Conservation (phyloP, 2,113 vertebrate genomes). For the Salvelinus sp. region DNA sequence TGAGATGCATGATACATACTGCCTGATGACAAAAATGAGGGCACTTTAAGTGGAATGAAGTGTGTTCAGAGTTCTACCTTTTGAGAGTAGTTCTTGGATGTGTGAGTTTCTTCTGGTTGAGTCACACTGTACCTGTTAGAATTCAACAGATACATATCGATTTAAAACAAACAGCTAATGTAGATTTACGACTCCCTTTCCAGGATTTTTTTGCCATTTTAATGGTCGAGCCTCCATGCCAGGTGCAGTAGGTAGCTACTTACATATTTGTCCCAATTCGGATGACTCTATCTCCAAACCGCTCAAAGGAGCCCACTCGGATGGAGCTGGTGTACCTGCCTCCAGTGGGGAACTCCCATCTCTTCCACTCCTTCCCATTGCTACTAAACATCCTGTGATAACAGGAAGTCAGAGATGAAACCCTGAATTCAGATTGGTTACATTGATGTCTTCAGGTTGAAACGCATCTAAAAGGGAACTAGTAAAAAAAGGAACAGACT, state of each 20-base stretch:
- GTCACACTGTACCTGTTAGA: constrained; percentile 79
- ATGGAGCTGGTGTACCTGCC: constrained; percentile 77
- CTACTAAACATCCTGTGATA: constrained; percentile 77
- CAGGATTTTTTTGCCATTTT: not conserved
- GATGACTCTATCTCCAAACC: constrained; percentile 86
- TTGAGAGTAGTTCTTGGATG: constrained; percentile 66
- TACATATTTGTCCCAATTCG: constrained; percentile 91
- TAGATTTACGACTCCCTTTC: not conserved
- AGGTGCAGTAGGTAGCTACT: constrained; percentile 41
- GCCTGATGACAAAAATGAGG: too few relatives aligned
- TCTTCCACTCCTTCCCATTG: constrained; percentile 79
- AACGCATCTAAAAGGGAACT: not conserved
- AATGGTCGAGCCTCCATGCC: not conserved
- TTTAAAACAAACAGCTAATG: not conserved
- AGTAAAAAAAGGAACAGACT: too few relatives aligned
- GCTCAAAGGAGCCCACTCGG: constrained; percentile 84
- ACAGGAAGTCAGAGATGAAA: constrained; percentile 16
- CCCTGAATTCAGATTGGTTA: not conserved
- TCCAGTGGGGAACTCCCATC: constrained; percentile 73
- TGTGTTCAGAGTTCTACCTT: constrained; percentile 71
- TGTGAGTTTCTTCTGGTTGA: constrained; percentile 78
- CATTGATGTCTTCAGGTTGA: not conserved
- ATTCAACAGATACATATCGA: not conserved
- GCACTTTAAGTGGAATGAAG: not conserved
- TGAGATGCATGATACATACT: too few relatives aligned